Conservation (phyloP, 30 jellyfish, hydroid and myxozoan genomes). For the Phacellophora camtschatica region DNA sequence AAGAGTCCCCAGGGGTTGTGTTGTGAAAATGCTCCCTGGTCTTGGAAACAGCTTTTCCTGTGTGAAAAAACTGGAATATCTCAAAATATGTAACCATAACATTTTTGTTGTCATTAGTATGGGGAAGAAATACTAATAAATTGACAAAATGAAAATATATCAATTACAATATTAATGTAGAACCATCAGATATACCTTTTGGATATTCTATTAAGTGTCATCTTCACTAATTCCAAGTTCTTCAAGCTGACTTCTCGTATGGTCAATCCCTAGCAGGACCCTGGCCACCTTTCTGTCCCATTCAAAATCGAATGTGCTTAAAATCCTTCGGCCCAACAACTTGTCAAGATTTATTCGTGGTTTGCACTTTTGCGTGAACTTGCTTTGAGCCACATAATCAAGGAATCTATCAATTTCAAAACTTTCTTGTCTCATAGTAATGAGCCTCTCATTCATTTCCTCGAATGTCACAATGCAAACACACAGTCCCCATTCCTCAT, state of each 20-base stretch:
- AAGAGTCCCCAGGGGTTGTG: too few relatives aligned
- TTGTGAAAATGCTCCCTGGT: too few relatives aligned
- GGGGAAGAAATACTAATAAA: too few relatives aligned
- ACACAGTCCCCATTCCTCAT: constrained; percentile 5
- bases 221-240: background rate
- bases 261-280: constrained; percentile 1
- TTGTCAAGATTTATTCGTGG: background rate
- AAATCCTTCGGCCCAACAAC: background rate
- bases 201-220: background rate
- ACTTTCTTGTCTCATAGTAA: background rate
- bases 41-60: too few relatives aligned
- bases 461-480: background rate
- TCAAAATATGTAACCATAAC: too few relatives aligned
- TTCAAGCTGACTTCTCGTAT: constrained; percentile 2
- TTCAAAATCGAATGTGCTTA: background rate
- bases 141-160: too few relatives aligned
- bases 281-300: constrained; percentile 3
- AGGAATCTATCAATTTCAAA: background rate
- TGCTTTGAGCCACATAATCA: background rate
- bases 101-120: too few relatives aligned
- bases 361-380: background rate
- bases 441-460: background rate
- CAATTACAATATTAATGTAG: too few relatives aligned
- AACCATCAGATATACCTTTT: background rate
- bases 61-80: too few relatives aligned